These are phyloP conservation scores for Bombus soroeensis DNA, from an alignment of 1,140 invertebrate species.

Conservation along the genomic window DNA sequence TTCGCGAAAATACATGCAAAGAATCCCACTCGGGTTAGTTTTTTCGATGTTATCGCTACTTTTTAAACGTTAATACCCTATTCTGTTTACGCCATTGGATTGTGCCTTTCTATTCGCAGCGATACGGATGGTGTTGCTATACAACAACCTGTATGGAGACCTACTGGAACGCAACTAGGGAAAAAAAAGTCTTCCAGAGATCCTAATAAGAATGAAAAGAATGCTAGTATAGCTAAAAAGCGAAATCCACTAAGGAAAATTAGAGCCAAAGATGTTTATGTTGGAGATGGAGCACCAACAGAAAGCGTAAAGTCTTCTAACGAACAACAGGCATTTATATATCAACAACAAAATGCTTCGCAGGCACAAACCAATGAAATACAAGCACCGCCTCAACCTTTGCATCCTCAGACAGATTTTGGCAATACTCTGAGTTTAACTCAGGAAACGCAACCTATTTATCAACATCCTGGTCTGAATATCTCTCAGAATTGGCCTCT, in stretches of 20 bases:
- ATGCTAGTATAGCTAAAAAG: constrained; percentile 55
- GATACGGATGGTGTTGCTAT: constrained; percentile 75
- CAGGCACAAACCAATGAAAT: constrained; percentile 63
- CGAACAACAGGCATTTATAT: constrained; percentile 57
- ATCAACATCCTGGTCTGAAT: constrained; percentile 74
- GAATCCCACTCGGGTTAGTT: constrained; percentile 77
- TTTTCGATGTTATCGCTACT: neutral
- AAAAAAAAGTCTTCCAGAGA: constrained; percentile 74
- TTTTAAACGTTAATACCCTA: constrained; percentile 5
- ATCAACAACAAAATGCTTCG: constrained; percentile 61
- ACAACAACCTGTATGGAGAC: constrained; percentile 80
- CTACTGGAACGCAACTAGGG: constrained; percentile 80
- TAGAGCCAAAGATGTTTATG: constrained; percentile 59
- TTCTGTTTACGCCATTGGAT: neutral
- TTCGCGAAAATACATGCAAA: constrained; percentile 80
- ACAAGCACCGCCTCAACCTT: constrained; percentile 51
- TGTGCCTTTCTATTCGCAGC: constrained; percentile 45
- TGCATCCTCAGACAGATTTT: constrained; percentile 61
- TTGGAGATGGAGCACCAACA: constrained; percentile 35
- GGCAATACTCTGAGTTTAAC: constrained; percentile 66
- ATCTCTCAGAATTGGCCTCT: constrained; percentile 79
- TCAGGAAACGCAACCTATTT: constrained; percentile 73
- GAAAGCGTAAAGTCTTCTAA: constrained; percentile 54
- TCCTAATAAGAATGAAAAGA: constrained; percentile 58
- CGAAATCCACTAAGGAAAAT: constrained; percentile 61